Base-by-base conservation (phyloP, 2,797 vertebrate genomes). In the Clarias laeviceps region DNA sequence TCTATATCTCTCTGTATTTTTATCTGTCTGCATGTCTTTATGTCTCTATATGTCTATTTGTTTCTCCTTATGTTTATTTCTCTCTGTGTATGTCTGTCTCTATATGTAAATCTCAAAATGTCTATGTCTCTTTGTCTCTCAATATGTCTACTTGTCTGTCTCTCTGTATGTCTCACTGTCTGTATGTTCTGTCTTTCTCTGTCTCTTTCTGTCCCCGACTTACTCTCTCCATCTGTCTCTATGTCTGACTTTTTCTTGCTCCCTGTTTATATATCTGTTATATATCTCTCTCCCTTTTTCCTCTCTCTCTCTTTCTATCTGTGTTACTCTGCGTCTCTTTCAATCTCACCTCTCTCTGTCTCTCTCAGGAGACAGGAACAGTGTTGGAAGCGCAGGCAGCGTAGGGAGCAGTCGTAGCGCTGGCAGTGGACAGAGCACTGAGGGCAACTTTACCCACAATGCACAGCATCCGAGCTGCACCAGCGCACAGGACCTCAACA, bases 381-480 rank as follows among this genome's bases (percentile, higher is more conserved):
- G 98, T 0, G 97, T 99, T 57, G 97, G 97, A 77, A 99, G 98
- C 0, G 96, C 97, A 20, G 96, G 97, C 90, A 96, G 98, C 2
- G 96, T 98, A 0, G 96, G 97, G 90, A 99, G 97, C 94, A 98
- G 96, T 82, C 97, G 98, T 86, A 99, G 98, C 0, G 97, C 98
- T 0, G 98, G 98, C 87, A 99, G 98, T 0, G 98, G 98, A 14
- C 98, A 99, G 93, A 99, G 98, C 94, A 96, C 95, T 0, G 98
- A 99, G 90, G 96, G 97, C 91, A 97, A 93, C 94, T 94, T 90
- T 0, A 93, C 88, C 3, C 85, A 92, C 89, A 94, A 92, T 22
- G 93, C 93, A 1, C 88, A 88, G 3, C 91, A 90, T 1, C 91
- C 93, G 96, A 96, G 88, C 96, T 97, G 92, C 87, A 90, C 59